Evolutionary conservation across 92 coral and sea anemone species (phyloP).

Genomic region (Zoanthus solanderi): DNA sequence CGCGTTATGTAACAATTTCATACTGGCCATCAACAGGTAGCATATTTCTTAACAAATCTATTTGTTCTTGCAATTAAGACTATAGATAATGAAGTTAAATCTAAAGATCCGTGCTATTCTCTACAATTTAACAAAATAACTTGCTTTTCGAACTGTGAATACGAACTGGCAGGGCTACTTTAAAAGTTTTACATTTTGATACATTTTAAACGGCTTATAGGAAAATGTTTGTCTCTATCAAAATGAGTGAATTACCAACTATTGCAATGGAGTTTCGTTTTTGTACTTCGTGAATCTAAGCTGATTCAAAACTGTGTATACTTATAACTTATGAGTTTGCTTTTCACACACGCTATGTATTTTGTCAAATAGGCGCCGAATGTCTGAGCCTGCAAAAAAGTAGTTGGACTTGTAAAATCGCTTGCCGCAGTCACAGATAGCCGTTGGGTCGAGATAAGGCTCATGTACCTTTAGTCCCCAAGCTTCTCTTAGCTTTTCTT

Average conservation of each 20-base stretch:
- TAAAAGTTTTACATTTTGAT: no score
- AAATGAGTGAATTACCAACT: background rate
- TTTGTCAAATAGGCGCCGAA: background rate
- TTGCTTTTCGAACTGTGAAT: no score
- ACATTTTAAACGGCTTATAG: no score
- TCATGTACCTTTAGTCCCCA: conserved; percentile 43
- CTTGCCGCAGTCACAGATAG: conserved; percentile 42
- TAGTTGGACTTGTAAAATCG: background rate
- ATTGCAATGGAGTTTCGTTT: background rate
- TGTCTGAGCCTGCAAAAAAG: background rate
- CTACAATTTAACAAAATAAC: no score
- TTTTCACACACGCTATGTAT: background rate
- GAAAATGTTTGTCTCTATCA: no score
- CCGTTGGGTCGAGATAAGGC: conserved; percentile 32
- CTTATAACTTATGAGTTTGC: background rate
- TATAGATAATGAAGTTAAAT: no score
- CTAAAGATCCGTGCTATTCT: no score
- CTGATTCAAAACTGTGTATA: background rate
- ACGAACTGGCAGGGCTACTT: no score
- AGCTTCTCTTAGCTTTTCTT: conserved; percentile 54
- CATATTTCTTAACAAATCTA: no score
- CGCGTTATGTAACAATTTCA: no score
- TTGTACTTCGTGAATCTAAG: background rate
- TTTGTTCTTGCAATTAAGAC: no score
- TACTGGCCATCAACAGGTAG: no score